phyloP scores from a whole-genome alignment of 2,888 invertebrate species.

The Latheticus oryzae region DNA sequence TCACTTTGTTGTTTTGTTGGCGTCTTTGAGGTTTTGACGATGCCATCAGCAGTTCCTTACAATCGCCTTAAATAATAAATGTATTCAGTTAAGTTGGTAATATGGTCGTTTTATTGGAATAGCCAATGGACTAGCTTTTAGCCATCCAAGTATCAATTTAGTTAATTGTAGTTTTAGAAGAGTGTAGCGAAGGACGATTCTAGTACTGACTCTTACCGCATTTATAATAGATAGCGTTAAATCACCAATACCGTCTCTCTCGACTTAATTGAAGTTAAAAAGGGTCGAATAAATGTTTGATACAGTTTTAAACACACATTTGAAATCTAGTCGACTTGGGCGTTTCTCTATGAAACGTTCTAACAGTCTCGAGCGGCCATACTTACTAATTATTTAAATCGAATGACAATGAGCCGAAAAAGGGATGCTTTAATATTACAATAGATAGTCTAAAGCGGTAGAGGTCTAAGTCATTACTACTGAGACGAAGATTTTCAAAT shows the following conservation, averaged over 20 bases:
- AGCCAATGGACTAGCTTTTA: constrained; percentile 38
- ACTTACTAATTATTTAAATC: constrained; percentile 60
- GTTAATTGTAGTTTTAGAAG: constrained; percentile 39
- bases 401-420: constrained; percentile 58
- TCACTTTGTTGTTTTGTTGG: too few relatives aligned
- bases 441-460: constrained; percentile 5
- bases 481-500: constrained; percentile 37
- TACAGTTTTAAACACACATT: constrained; percentile 55
- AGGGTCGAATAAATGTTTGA: constrained; percentile 62
- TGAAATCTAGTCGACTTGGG: constrained; percentile 45
- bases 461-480: constrained; percentile 33
- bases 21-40: too few relatives aligned
- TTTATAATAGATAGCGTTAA: constrained; percentile 53
- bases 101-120: constrained; percentile 37
- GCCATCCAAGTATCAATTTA: constrained; percentile 42
- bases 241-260: constrained; percentile 61
- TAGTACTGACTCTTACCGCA: constrained; percentile 42
- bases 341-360: constrained; percentile 39
- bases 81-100: constrained; percentile 20
- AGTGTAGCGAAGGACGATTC: constrained; percentile 24
- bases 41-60: too few relatives aligned
- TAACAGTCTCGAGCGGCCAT: constrained; percentile 51
- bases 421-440: constrained; percentile 46
- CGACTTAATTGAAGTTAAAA: constrained; percentile 63
- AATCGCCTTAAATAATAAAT: constrained; percentile 29